Evolutionary conservation across 64 coral and sea anemone species (phyloP), one percentile per base, ranked within the genome.

Genomic region (Dendrophyllia cribrosa): DNA sequence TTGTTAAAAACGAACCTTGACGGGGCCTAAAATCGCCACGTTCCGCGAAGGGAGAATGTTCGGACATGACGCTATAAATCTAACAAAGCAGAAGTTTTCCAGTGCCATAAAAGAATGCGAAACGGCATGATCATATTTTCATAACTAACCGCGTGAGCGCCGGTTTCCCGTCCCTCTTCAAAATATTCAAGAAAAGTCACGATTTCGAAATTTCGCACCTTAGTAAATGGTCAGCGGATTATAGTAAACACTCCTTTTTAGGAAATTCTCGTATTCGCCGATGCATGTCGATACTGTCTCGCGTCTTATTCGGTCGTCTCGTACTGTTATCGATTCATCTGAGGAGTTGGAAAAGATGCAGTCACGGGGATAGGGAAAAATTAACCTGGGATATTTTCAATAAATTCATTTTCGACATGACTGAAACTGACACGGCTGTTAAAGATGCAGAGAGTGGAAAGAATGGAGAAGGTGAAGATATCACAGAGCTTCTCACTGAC

Each of bases 401-500:
- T 34, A 34, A 34, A 34, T 34, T 34, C 34, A 1, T 7, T 46
- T 45, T 43, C 8, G 25, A 88, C 43, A 95, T 95, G 88, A 86
- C 25, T 59, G 14, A 60, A 34, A 34, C 34, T 71, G n/a, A 70
- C 24, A 68, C 14, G n/a, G 19, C 22, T 50, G 66, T n/a, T 43
- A 72, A 91, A 58, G 60, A 19, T 34, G 8, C 24, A 47, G 69
- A 85, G 19, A 21, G 1, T 72, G 17, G 82, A 22, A 58, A 91
- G 3, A 62, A 59, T 13, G 19, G 12, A 5, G 58, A 67, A 9
- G 49, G 16, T 19, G 64, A 22, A 91, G 67, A 77, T 51, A 61
- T 94, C 43, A 86, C 90, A 24, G 95, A 97, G 48, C 79, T 91
- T 55, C 90, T 97, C 19, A 94, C 81, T 3, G 72, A 92, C 22